Base-by-base conservation (phyloP, 1,140 invertebrate genomes). In the Phthorimaea operculella region DNA sequence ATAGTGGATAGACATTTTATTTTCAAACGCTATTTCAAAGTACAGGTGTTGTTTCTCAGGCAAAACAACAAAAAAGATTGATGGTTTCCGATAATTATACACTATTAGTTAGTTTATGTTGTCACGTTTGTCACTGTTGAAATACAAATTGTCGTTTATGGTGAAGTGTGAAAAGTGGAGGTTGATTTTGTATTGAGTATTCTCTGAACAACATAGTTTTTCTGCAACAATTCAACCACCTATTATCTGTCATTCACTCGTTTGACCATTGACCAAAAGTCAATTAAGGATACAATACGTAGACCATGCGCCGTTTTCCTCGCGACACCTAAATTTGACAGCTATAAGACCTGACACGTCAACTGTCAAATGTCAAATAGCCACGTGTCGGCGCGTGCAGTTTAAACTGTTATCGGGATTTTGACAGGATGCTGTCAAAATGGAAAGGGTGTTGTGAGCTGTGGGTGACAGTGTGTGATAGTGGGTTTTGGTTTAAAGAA, bases 381-480 rank as follows among this genome's bases (percentile, higher is more conserved):
- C 15, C 75, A 77, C 74, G 74, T 71, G 74, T 36, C 65, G 69
- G 45, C 70, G 66, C 71, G 75, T 76, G 75, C 66, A 57, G 48
- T 70, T 65, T 72, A 68, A 70, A 73, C 64, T 68, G 63, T 68
- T 67, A 70, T 72, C 69, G 54, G 52, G 63, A 64, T 57, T 72
- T 72, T 72, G 74, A 72, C 72, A 71, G 68, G 49, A 49, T 54
- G 57, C 57, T 62, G 64, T 70, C 70, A 72, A 39, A 39, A 39
- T 39, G 36, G 10, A 39, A 68, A 56, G 54, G 33, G 36, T 57
- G 58, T 57, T 63, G 50, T 63, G 54, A 58, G 18, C 12, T 51
- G 49, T 51, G 49, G 49, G 49, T 28, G 49, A 33, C 18, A 62
- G 55, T 33, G 55, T 51, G 36, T 33, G 57, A 44, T 28, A 49